phyloP scores from a whole-genome alignment of 2,113 vertebrate species.

The Menura novaehollandiae region DNA sequence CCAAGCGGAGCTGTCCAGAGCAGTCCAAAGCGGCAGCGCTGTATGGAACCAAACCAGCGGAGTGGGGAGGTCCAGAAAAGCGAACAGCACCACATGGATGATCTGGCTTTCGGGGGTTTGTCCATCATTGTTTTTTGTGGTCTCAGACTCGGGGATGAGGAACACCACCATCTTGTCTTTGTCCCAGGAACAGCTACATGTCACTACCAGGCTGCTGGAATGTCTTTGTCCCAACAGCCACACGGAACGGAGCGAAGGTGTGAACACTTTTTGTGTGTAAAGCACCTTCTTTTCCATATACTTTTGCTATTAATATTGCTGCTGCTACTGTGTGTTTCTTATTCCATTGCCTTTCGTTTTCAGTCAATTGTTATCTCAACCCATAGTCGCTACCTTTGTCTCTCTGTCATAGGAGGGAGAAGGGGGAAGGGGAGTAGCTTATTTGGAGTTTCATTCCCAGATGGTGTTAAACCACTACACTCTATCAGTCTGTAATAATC shows the following conservation, averaged over 20 bases:
- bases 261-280: neutral
- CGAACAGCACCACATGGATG: rapidly evolving
- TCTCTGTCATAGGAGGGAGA: neutral
- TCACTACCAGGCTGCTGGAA: rapidly evolving
- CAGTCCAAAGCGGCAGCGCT: neutral
- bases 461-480: neutral
- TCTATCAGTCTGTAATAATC: neutral
- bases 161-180: rapidly evolving
- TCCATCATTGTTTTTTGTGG: rapidly evolving
- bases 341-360: neutral
- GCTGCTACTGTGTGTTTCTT: neutral
- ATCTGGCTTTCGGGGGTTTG: neutral
- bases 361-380: neutral
- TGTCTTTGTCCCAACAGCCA: rapidly evolving
- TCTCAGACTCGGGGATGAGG: rapidly evolving
- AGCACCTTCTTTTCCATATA: neutral
- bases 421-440: neutral
- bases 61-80: neutral
- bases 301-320: neutral
- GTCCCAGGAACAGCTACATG: rapidly evolving
- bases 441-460: neutral
- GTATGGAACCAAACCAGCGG: rapidly evolving
- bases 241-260: rapidly evolving
- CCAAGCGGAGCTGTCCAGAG: neutral
- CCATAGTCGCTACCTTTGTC: rapidly evolving